Evolutionary conservation across 2,888 invertebrate genomes (phyloP), one percentile per base, ranked within the genome.

Genomic region (Agonopterix subpropinquella): DNA sequence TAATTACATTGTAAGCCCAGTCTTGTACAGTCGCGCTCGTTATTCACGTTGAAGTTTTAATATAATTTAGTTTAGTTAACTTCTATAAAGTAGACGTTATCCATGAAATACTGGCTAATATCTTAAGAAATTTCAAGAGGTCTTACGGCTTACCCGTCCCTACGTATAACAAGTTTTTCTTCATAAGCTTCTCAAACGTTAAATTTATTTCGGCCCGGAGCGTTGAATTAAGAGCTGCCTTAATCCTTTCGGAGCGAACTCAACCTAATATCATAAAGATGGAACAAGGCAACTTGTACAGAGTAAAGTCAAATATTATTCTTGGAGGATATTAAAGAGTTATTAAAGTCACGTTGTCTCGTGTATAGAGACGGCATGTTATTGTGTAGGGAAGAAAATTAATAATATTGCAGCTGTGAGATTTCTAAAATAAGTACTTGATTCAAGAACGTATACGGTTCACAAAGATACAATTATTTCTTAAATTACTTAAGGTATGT

Each of bases 211-310:
- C 73, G 72, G 81, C 84, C 80, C 74, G 75, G 78, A 78, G 85
- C 85, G 80, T 67, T 66, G 80, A 77, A 83, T 87, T 86, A 84
- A 86, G 82, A 79, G 74, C 80, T 72, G 76, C 68, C 77, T 85
- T 87, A 87, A 88, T 88, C 87, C 86, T 86, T 86, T 81, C 73
- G 73, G 71, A 79, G 79, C 74, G 77, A 85, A 86, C 76, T 85
- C 82, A 85, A 82, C 83, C 80, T 78, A 80, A 84, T 83, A 88
- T 84, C 81, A 82, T 87, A 86, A 87, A 88, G 84, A 81, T 74
- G 82, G 77, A 81, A 79, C 79, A 80, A 78, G 74, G 73, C 77
- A 82, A 84, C 83, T 85, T 85, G 80, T 85, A 83, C 78, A 70
- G 80, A 80, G 79, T 78, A 65, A 81, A 85, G 73, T 83, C 83